These are phyloP conservation scores for Coenonympha glycerion DNA, from an alignment of 2,888 invertebrate genomes.

Conservation along the genomic window DNA sequence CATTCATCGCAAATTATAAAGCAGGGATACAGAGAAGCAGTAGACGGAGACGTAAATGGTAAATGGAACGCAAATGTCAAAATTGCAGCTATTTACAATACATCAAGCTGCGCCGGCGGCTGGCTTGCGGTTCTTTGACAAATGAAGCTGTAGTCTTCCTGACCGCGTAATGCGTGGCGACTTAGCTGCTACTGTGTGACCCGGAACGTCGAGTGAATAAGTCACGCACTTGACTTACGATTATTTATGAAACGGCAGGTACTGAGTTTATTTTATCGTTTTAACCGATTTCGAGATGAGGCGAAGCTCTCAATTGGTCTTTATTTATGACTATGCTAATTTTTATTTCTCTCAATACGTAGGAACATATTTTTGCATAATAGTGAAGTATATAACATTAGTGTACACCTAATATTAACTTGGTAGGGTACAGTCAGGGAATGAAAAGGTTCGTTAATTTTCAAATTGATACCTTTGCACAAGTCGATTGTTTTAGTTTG, in stretches of 20 bases:
- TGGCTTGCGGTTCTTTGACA: slow-evolving; percentile 63
- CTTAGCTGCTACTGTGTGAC: slow-evolving; percentile 38
- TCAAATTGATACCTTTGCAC: no score
- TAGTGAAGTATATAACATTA: no score
- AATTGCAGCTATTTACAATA: slow-evolving; percentile 58
- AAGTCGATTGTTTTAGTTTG: no score
- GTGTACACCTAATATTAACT: no score
- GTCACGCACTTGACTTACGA: slow-evolving; percentile 18
- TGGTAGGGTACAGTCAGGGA: no score
- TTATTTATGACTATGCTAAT: no score
- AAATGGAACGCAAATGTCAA: slow-evolving; percentile 55
- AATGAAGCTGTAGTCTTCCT: slow-evolving; percentile 55
- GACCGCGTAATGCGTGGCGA: slow-evolving; percentile 37
- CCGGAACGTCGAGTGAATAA: slow-evolving; percentile 35
- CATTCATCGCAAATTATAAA: slow-evolving; percentile 46
- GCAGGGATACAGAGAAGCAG: slow-evolving; percentile 45
- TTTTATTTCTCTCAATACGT: no score
- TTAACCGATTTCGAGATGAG: neutral
- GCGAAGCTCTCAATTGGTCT: neutral
- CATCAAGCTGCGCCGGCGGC: slow-evolving; percentile 45
- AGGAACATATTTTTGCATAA: no score
- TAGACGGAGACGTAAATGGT: slow-evolving; percentile 39
- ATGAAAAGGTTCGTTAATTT: no score
- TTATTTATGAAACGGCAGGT: slow-evolving; percentile 4
- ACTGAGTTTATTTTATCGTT: neutral